phyloP scores from a whole-genome alignment of 1,140 invertebrate species.

The Lasioglossum albipes region DNA sequence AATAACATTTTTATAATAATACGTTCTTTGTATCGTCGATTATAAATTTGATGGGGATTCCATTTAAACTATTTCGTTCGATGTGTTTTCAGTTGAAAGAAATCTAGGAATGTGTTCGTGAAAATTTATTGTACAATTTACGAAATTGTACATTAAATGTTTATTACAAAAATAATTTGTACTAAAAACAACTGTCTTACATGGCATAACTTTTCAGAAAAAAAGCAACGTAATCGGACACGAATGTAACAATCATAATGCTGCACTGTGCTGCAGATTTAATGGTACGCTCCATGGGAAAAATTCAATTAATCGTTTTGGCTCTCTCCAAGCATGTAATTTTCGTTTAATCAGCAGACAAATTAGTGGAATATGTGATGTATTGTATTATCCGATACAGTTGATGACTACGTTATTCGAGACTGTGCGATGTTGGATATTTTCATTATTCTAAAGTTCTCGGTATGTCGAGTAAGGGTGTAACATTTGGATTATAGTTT shows the following conservation, averaged over 20 bases:
- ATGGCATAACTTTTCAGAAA: neutral
- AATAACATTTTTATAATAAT: neutral
- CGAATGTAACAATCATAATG: neutral
- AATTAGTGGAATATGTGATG: conserved; percentile 27
- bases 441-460: conserved; percentile 31
- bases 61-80: neutral
- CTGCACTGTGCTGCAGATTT: neutral
- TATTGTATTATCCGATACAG: conserved; percentile 26
- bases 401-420: neutral
- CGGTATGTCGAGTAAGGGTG: neutral
- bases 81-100: neutral
- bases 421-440: conserved; percentile 26
- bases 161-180: conserved; percentile 31
- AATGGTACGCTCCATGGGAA: neutral
- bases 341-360: conserved; percentile 2
- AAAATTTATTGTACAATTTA: conserved; percentile 9
- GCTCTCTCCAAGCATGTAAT: neutral
- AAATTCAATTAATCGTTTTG: conserved; percentile 24
- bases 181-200: neutral
- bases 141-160: conserved; percentile 34
- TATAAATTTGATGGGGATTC: neutral
- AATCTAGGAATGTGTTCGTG: neutral
- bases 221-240: neutral
- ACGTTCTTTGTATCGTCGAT: neutral
- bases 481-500: conserved; percentile 34